phyloP scores from a whole-genome alignment of 2,113 vertebrate genomes.

The Micronycteris hirsuta region DNA sequence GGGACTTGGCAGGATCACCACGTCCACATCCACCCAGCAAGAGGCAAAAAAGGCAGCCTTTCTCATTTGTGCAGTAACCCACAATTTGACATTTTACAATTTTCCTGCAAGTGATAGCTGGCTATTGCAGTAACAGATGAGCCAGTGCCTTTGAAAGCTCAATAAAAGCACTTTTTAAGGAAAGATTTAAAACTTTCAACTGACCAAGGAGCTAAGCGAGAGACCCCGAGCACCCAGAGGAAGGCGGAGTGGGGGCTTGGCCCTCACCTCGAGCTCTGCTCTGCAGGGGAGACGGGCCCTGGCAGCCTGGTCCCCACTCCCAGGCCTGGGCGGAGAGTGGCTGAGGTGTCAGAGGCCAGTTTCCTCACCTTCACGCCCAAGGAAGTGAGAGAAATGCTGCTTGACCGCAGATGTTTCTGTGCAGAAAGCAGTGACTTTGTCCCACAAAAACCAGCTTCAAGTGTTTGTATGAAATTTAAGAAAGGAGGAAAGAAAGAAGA shows the following conservation, averaged over 20 bases:
- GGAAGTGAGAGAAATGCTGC: background rate
- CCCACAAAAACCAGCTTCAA: constrained; percentile 3
- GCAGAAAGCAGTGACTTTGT: background rate
- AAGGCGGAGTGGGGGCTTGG: background rate
- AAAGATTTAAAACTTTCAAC: constrained; percentile 9
- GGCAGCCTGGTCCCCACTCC: background rate
- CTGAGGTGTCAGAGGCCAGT: background rate
- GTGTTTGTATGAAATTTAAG: background rate
- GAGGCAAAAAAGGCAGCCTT: background rate
- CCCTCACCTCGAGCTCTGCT: background rate
- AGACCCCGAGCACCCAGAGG: background rate
- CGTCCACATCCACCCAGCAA: background rate
- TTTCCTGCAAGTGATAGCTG: background rate
- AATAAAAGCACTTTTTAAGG: background rate
- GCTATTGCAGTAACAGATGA: background rate
- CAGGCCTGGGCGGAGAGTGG: background rate
- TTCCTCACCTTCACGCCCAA: background rate
- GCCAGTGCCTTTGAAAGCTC: constrained; percentile 16
- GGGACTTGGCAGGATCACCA: background rate
- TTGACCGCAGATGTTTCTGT: background rate
- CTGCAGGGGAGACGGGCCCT: too few species aligned
- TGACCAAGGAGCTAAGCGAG: background rate
- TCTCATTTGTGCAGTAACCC: background rate
- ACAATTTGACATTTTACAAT: constrained; percentile 23
- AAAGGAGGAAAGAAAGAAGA: background rate